Percentiles rank a stretch among this genome's conserved stretches.
These are phyloP conservation scores for Drosophila tanythrix DNA, from an alignment of 2,888 invertebrate species.

Conservation along the genomic window DNA sequence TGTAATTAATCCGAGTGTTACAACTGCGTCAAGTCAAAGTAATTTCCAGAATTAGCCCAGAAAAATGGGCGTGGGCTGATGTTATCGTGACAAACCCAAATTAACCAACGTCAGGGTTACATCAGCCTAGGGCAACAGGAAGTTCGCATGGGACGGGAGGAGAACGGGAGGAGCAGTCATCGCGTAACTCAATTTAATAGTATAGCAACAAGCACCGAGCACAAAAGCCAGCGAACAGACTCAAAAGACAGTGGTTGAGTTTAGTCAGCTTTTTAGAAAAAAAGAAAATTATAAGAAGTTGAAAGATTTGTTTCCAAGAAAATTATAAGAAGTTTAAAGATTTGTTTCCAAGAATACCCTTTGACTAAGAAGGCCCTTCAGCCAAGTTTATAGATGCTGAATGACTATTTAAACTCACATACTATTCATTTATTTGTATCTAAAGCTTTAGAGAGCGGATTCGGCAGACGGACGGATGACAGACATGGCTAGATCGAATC, in stretches of 20 bases:
- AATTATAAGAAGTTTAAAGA: too few relatives aligned
- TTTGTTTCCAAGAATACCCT: not conserved
- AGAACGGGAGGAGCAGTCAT: constrained; percentile 18
- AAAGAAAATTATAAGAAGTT: too few relatives aligned
- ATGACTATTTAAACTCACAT: not conserved
- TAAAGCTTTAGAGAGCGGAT: not conserved
- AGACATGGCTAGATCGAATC: not conserved
- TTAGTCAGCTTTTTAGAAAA: not conserved
- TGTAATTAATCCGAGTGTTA: constrained; percentile 70
- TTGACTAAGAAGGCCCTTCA: too few relatives aligned
- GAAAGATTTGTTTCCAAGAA: not conserved
- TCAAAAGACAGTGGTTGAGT: not conserved
- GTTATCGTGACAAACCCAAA: constrained; percentile 76
- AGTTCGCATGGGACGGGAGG: constrained; percentile 2
- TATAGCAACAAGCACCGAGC: constrained; percentile 34
- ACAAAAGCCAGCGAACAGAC: constrained; percentile 26
- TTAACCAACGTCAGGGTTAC: constrained; percentile 69
- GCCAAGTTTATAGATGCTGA: not conserved
- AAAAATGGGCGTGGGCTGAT: constrained; percentile 50
- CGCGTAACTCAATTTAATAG: constrained; percentile 54
- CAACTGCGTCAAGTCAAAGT: constrained; percentile 46
- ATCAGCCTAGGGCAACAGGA: constrained; percentile 48
- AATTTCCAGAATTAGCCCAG: constrained; percentile 17
- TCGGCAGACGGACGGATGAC: not conserved
- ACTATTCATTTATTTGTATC: not conserved